A percentile compares a stretch with the other conserved stretches of the same genome.
Conservation (phyloP, 1,140 invertebrate genomes). For the Tetramorium alpestre region DNA sequence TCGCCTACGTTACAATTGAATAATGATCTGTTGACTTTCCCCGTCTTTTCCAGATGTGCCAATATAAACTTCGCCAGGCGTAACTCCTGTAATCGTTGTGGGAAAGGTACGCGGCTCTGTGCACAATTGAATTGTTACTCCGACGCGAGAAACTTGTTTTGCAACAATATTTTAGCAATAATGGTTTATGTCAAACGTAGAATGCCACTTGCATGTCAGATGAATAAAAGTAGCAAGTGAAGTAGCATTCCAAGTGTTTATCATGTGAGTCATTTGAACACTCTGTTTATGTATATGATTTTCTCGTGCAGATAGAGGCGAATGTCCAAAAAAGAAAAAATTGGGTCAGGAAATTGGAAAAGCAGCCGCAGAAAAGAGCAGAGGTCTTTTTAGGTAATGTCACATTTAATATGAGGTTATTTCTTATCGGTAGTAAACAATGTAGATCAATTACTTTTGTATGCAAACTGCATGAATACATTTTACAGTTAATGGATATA, state of each 20-base stretch:
- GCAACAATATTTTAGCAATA: background rate
- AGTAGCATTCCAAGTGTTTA: background rate
- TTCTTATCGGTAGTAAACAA: background rate
- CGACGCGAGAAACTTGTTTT: background rate
- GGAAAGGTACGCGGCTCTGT: conserved; percentile 86
- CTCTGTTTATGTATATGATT: background rate
- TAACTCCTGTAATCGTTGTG: conserved; percentile 96
- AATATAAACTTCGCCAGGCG: conserved; percentile 98
- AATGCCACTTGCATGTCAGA: background rate
- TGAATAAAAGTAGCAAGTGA: background rate
- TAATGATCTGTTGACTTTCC: background rate
- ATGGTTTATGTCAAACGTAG: background rate
- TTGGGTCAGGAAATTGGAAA: conserved; percentile 99
- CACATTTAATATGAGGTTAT: conserved; percentile 10
- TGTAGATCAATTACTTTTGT: background rate
- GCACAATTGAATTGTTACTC: background rate
- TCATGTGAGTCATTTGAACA: background rate
- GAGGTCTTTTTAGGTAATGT: conserved; percentile 92
- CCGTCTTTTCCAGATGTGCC: conserved; percentile 89
- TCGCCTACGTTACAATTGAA: background rate
- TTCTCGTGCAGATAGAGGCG: conserved; percentile 86
- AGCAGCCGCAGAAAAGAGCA: conserved; percentile 98
- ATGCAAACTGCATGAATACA: background rate
- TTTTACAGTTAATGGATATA: background rate
- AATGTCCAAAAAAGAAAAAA: conserved; percentile 93